Percentiles rank a stretch among this genome's conserved stretches.
These are phyloP conservation scores for Mus caroli DNA, from an alignment of 2,797 vertebrate species.

Conservation along the genomic window DNA sequence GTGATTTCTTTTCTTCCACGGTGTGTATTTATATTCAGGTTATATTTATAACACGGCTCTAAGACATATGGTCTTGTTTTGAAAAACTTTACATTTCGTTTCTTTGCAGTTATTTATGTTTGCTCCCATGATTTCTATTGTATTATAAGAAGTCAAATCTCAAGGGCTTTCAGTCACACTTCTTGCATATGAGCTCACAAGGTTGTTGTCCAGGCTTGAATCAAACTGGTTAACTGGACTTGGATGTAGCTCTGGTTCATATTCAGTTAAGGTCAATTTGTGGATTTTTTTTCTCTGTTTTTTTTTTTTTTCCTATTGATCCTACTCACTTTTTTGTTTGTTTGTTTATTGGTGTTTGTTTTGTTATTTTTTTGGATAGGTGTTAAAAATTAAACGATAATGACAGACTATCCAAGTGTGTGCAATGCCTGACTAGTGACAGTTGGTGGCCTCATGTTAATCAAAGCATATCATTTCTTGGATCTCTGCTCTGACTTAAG, in stretches of 20 bases:
- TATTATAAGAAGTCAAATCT: neutral
- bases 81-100: neutral
- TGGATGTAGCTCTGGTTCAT: neutral
- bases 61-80: constrained; percentile 8
- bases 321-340: too few relatives aligned
- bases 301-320: neutral
- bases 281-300: neutral
- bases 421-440: neutral
- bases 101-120: neutral
- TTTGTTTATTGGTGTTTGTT: too few relatives aligned
- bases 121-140: neutral
- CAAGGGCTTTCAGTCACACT: neutral
- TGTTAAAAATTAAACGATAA: neutral
- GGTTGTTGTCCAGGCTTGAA: too few relatives aligned
- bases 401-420: neutral
- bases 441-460: neutral
- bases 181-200: neutral
- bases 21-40: constrained; percentile 13
- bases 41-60: constrained; percentile 19
- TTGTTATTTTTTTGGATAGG: neutral
- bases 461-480: neutral
- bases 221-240: neutral
- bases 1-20: neutral
- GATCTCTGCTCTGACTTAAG: neutral
- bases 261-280: neutral